Evolutionary conservation across 2,113 vertebrate genomes (phyloP).

Genomic region (Miniopterus natalensis): DNA sequence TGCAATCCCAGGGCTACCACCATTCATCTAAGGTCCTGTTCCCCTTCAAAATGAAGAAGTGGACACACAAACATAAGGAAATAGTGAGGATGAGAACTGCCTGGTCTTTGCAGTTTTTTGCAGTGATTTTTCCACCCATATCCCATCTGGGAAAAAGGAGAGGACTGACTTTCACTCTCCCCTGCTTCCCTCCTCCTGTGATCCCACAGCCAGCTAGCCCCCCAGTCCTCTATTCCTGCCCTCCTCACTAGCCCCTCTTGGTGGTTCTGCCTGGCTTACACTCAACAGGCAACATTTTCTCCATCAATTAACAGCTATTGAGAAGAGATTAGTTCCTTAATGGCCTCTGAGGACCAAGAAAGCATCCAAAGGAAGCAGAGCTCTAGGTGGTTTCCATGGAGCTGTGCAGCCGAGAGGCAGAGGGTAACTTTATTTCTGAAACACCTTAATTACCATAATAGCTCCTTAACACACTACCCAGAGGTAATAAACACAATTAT

Average conservation of each 20-base stretch:
- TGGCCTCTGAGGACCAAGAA: neutral
- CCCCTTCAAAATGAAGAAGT: neutral
- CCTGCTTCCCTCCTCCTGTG: neutral
- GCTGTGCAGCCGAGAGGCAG: neutral
- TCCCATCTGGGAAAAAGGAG: neutral
- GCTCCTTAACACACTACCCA: neutral
- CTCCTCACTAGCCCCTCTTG: neutral
- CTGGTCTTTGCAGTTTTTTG: neutral
- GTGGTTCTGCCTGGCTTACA: neutral
- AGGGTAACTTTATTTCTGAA: conserved; percentile 41
- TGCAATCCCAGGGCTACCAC: neutral
- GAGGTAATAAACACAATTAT: conserved; percentile 19
- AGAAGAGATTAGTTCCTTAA: neutral
- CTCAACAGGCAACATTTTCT: neutral
- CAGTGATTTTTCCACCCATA: neutral
- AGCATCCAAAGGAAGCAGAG: neutral
- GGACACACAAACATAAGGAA: neutral
- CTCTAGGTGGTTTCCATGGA: conserved; percentile 38
- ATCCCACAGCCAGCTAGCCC: neutral
- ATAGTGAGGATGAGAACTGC: neutral
- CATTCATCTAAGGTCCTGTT: neutral
- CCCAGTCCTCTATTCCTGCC: neutral
- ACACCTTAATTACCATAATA: conserved; percentile 25
- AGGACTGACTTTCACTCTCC: neutral
- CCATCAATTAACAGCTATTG: neutral